A percentile compares a stretch with the other conserved stretches of the same genome.
phyloP scores from a whole-genome alignment of 1,140 invertebrate genomes.

The Acarapis woodi region DNA sequence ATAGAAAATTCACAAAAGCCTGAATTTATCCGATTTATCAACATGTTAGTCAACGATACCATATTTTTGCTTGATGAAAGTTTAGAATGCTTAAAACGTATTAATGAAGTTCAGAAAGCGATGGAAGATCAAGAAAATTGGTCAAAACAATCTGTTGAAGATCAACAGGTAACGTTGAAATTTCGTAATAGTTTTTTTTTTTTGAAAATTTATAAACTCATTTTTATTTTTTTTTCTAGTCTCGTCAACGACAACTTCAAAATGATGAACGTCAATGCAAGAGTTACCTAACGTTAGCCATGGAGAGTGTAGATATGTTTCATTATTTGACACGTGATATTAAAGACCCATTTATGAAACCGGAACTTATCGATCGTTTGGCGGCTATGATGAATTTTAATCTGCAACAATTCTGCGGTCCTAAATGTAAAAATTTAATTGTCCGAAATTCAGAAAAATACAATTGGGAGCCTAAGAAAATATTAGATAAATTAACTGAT shows the following conservation, averaged over 20 bases:
- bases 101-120: constrained; percentile 20
- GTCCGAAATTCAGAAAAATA: constrained; percentile 60
- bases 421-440: constrained; percentile 22
- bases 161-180: too few species aligned
- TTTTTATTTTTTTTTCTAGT: too few species aligned
- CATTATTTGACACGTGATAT: constrained; percentile 84
- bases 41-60: constrained; percentile 82
- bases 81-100: constrained; percentile 26
- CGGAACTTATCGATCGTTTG: constrained; percentile 66
- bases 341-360: constrained; percentile 64
- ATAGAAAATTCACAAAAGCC: constrained; percentile 57
- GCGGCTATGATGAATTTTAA: constrained; percentile 90
- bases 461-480: constrained; percentile 61
- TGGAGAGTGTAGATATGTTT: constrained; percentile 92
- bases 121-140: constrained; percentile 22
- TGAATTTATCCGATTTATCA: constrained; percentile 69
- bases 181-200: too few species aligned
- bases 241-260: constrained; percentile 42
- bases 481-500: constrained; percentile 60
- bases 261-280: constrained; percentile 77
- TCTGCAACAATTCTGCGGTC: constrained; percentile 45
- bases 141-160: constrained; percentile 40
- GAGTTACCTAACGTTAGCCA: constrained; percentile 73
- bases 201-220: too few species aligned
- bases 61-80: constrained; percentile 77